These are phyloP conservation scores for Coelopa frigida DNA, from an alignment of 1,140 invertebrate species.

Conservation along the genomic window DNA sequence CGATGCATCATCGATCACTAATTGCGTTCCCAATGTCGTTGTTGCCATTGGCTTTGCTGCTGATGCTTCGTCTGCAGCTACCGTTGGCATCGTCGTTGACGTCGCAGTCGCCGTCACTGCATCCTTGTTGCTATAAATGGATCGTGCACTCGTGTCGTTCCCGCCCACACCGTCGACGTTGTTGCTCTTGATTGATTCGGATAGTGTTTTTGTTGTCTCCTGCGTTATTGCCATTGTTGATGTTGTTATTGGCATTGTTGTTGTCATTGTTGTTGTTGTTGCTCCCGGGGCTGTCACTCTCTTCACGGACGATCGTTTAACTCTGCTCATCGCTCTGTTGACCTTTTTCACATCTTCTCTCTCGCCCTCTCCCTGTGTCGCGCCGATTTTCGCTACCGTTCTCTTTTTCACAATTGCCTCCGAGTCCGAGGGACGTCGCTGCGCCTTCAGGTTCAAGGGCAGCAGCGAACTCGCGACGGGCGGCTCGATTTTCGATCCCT, in stretches of 20 bases:
- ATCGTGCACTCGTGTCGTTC: slow-evolving; percentile 8
- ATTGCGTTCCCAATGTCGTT: slow-evolving; percentile 16
- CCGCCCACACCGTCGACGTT: slow-evolving; percentile 1
- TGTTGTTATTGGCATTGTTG: slow-evolving; percentile 6
- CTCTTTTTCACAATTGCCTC: slow-evolving; percentile 36
- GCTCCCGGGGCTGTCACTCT: not conserved
- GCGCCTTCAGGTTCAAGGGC: slow-evolving; percentile 22
- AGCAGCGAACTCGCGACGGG: slow-evolving; percentile 15
- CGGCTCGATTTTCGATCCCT: slow-evolving; percentile 31
- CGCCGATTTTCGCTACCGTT: slow-evolving; percentile 5
- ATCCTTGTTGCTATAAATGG: slow-evolving; percentile 8
- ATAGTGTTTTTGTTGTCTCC: slow-evolving; percentile 1
- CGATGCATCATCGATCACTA: slow-evolving; percentile 9
- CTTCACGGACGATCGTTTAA: slow-evolving; percentile 10
- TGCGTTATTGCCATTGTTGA: not conserved
- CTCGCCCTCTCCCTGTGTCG: not conserved
- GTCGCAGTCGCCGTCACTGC: slow-evolving; percentile 4
- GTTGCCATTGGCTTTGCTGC: slow-evolving; percentile 14
- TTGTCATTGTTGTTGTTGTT: slow-evolving; percentile 3
- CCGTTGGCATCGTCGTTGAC: not conserved
- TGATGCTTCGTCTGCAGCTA: slow-evolving; percentile 12
- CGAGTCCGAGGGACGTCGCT: slow-evolving; percentile 38
- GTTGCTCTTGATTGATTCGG: not conserved
- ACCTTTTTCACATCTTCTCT: not conserved
- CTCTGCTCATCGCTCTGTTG: slow-evolving; percentile 7